Percentiles rank a stretch among this genome's conserved stretches.
These are phyloP conservation scores for Smittia aterrima DNA, from an alignment of 2,888 invertebrate genomes.

Conservation along the genomic window DNA sequence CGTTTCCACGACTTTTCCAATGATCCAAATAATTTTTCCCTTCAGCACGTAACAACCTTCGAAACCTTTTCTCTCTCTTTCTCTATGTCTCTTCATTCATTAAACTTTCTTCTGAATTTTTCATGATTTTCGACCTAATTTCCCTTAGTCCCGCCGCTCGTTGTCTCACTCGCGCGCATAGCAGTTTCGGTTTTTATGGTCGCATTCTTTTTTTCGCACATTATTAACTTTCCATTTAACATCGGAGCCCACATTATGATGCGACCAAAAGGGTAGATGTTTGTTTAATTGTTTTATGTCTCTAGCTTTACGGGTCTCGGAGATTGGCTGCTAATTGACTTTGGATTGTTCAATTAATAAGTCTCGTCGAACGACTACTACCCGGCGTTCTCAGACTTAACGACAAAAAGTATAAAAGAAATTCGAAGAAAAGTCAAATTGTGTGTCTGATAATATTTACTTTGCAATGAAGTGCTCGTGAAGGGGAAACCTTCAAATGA, in stretches of 20 bases:
- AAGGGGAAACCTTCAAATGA: neutral
- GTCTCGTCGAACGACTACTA: conserved; percentile 17
- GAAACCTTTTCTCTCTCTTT: too few species aligned
- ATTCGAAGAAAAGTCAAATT: neutral
- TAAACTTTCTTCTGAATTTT: conserved; percentile 10
- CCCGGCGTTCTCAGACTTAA: neutral
- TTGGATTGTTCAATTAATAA: neutral
- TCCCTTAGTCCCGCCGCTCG: conserved; percentile 19
- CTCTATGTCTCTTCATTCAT: neutral
- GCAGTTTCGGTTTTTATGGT: neutral
- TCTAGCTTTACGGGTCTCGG: neutral
- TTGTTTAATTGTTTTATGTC: conserved; percentile 29
- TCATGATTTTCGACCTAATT: conserved; percentile 26
- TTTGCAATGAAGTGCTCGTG: too few species aligned
- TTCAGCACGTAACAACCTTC: neutral
- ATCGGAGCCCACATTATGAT: conserved; percentile 20
- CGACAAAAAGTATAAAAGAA: neutral
- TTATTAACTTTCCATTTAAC: conserved; percentile 24
- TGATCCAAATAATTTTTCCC: neutral
- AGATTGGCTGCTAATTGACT: neutral
- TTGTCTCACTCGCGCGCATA: conserved; percentile 24
- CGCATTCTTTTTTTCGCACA: conserved; percentile 21
- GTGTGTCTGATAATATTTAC: neutral
- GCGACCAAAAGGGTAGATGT: conserved; percentile 15
- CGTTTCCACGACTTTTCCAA: neutral